phyloP scores from a whole-genome alignment of 1,140 invertebrate genomes.

The Drosophila murphyi region DNA sequence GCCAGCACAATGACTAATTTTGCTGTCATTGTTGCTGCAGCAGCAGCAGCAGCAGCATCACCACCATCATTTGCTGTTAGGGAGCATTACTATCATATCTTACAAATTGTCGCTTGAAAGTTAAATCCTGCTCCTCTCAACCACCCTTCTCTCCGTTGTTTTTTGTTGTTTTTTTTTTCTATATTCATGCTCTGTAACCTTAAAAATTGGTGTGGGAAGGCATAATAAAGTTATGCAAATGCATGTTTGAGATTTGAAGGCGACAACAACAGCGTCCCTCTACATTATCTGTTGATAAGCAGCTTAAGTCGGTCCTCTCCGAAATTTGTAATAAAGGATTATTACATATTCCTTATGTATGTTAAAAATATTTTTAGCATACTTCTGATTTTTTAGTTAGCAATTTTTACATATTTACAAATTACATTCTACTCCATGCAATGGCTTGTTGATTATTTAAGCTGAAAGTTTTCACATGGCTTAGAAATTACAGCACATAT shows the following conservation, averaged over 20 bases:
- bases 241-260: neutral
- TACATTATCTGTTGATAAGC: neutral
- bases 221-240: constrained; percentile 2
- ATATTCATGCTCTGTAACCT: neutral
- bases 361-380: neutral
- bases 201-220: neutral
- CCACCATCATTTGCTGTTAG: constrained; percentile 20
- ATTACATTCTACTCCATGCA: too few species aligned
- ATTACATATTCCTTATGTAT: neutral
- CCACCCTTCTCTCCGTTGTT: neutral
- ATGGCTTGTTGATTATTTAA: too few species aligned
- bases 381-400: too few species aligned
- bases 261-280: too few species aligned
- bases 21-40: constrained; percentile 64
- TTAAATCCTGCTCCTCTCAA: constrained; percentile 3
- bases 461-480: too few species aligned
- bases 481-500: too few species aligned
- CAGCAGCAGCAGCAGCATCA: neutral
- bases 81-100: constrained; percentile 77
- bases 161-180: neutral
- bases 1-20: constrained; percentile 75
- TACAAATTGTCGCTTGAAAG: constrained; percentile 68
- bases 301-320: too few species aligned
- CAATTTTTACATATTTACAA: too few species aligned
- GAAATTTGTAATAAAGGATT: neutral